Conservation (phyloP, 2,113 vertebrate species). For the Laticauda laticaudata region DNA sequence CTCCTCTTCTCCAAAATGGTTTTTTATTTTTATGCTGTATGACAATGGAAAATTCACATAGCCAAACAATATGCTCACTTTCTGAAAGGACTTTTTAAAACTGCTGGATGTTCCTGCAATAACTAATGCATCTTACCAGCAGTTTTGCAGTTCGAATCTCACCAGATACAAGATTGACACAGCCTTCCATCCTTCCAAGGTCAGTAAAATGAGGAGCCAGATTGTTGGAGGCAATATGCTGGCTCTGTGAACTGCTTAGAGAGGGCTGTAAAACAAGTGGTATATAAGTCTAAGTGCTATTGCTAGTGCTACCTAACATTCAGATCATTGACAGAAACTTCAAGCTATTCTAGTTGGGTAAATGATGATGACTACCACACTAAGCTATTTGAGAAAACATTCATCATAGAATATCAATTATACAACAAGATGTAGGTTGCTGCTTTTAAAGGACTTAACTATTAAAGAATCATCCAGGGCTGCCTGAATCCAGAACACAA, state of each 20-base stretch:
- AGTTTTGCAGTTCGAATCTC: no score
- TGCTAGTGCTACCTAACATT: neutral
- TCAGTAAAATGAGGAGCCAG: no score
- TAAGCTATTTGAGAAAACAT: neutral
- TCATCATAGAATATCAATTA: neutral
- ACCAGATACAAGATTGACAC: no score
- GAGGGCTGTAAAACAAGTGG: no score
- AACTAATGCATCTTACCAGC: neutral
- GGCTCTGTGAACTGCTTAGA: no score
- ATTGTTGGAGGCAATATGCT: no score
- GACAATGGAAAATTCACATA: neutral
- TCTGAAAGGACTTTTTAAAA: neutral
- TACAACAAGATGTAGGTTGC: neutral
- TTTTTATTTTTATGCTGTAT: neutral
- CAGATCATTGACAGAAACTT: neutral
- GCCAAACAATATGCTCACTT: neutral
- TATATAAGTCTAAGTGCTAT: no score
- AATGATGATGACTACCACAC: neutral
- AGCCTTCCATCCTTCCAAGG: no score
- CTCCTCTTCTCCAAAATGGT: neutral
- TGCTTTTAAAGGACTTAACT: neutral
- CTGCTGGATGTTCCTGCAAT: neutral
- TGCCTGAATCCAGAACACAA: neutral
- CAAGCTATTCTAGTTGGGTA: neutral
- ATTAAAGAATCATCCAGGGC: neutral